phyloP scores from a whole-genome alignment of 2,113 vertebrate genomes.

The Notothenia rossii region DNA sequence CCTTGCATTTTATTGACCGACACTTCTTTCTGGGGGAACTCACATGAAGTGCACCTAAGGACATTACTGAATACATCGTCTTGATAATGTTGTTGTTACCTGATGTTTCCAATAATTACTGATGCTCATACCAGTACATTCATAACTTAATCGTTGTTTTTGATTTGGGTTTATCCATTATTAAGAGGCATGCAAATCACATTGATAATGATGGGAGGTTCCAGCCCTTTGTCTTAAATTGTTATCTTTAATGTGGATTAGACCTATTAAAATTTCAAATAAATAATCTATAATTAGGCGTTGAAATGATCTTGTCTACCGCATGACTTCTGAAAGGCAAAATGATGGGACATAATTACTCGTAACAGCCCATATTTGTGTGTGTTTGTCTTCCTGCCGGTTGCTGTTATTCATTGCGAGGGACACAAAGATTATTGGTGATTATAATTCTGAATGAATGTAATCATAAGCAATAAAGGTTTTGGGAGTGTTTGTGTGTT shows the following conservation, averaged over 20 bases:
- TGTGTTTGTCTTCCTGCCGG: background rate
- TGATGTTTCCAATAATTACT: background rate
- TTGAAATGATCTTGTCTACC: background rate
- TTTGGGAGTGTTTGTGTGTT: background rate
- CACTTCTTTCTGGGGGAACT: no score
- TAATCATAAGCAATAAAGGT: constrained; percentile 18
- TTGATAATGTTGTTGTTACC: no score
- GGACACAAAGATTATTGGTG: background rate
- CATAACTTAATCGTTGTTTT: no score
- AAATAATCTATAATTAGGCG: background rate
- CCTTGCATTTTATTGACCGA: no score
- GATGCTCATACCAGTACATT: background rate
- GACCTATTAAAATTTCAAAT: background rate
- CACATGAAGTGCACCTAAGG: background rate
- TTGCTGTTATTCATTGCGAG: constrained; percentile 6
- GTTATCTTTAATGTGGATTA: background rate
- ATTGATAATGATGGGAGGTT: background rate
- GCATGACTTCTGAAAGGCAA: background rate
- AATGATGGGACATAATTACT: background rate
- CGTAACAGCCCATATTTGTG: background rate
- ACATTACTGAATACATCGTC: background rate
- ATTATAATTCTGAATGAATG: background rate
- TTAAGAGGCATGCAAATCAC: background rate
- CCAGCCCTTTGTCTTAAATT: background rate
- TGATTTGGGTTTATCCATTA: background rate